Evolutionary conservation across 2,888 invertebrate genomes (phyloP).

Genomic region (Mesochorus sp.): DNA sequence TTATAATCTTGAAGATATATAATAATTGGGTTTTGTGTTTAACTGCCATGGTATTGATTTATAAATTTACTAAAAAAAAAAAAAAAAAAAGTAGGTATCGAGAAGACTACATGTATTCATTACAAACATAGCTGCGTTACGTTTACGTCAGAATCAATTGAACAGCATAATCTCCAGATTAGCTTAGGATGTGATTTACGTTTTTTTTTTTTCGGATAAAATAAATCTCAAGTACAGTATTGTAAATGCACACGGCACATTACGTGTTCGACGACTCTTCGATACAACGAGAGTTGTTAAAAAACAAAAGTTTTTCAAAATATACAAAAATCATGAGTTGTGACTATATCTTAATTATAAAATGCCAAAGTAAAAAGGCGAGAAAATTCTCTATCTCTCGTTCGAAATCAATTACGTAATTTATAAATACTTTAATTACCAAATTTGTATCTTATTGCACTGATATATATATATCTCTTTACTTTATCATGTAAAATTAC

Average conservation of each 20-base stretch:
- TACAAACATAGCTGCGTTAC: background rate
- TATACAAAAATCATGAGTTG: slow-evolving; percentile 53
- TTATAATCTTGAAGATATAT: no score
- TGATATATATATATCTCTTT: slow-evolving; percentile 36
- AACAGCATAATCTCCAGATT: background rate
- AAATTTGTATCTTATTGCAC: slow-evolving; percentile 48
- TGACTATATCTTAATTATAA: slow-evolving; percentile 29
- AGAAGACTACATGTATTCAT: slow-evolving; percentile 10
- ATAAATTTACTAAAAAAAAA: slow-evolving; percentile 28
- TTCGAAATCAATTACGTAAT: slow-evolving; percentile 36
- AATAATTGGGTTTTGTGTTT: slow-evolving; percentile 39
- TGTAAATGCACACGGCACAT: background rate
- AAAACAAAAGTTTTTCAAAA: slow-evolving; percentile 25
- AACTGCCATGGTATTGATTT: slow-evolving; percentile 34
- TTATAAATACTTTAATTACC: slow-evolving; percentile 6
- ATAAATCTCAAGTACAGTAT: background rate
- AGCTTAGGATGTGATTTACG: background rate
- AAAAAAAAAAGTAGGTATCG: slow-evolving; percentile 2
- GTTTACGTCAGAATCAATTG: background rate
- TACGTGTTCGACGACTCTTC: background rate
- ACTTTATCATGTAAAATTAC: slow-evolving; percentile 10
- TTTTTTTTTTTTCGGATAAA: background rate
- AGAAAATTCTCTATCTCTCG: slow-evolving; percentile 33
- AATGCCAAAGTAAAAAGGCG: slow-evolving; percentile 42
- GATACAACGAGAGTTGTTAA: background rate